phyloP scores from a whole-genome alignment of 2,888 invertebrate genomes.

The Hermodice carunculata region DNA sequence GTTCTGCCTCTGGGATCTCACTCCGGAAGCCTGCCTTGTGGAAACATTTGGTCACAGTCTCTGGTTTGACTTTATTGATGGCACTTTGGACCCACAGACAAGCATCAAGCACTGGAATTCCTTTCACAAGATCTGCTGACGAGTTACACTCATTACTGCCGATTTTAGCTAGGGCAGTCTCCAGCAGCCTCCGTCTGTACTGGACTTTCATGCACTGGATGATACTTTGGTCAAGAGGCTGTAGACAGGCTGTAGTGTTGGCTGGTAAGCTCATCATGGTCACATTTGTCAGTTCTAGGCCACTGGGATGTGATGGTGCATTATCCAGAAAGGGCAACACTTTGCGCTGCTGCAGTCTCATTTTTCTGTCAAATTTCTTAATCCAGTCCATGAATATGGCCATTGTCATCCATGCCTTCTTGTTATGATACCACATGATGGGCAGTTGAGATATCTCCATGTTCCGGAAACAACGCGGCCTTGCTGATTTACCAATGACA shows the following conservation, averaged over 20 bases:
- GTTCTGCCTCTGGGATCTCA: no score
- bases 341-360: neutral
- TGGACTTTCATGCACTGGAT: neutral
- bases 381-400: constrained; percentile 2
- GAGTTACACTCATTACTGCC: neutral
- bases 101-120: neutral
- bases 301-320: neutral
- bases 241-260: neutral
- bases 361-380: neutral
- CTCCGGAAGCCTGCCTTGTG: no score
- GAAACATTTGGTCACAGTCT: neutral
- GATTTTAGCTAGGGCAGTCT: neutral
- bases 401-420: constrained; percentile 7
- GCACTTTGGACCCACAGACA: neutral
- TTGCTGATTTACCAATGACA: constrained; percentile 1
- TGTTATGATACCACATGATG: neutral
- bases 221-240: constrained; percentile 8
- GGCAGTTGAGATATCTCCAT: neutral
- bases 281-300: neutral
- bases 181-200: neutral
- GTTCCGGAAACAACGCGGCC: neutral
- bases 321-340: constrained; percentile 1
- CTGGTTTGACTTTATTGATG: neutral
- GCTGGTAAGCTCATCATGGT: constrained; percentile 1
- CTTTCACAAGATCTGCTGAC: no score